Base-by-base conservation (phyloP, 2,113 vertebrate species). In the Microtus richardsoni region DNA sequence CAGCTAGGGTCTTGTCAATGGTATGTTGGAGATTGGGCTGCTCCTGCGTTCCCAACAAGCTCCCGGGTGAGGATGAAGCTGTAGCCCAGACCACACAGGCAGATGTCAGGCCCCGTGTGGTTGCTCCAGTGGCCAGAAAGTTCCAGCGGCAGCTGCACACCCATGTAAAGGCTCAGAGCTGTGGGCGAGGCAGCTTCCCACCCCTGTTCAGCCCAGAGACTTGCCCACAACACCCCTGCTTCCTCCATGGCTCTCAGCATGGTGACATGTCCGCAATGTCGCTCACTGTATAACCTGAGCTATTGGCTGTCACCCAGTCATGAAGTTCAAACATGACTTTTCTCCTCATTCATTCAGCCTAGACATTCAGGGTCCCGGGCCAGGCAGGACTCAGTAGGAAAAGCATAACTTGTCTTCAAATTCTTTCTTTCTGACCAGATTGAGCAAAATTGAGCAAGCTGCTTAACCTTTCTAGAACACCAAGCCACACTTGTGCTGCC, bases 321-420 rank as follows among this genome's bases (percentile, higher is more conserved):
- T 39, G 82, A 86, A 91, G 58, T 41, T 84, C 49, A 89, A 95
- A 73, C 62, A 41, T 1, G 41, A 77, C 66, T 91, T 91, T 88
- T 68, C 77, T 79, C 88, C 66, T n/a, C 64, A 89, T 79, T 93
- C 49, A 66, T 66, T 60, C 49, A 74, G 47, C 74, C 58, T 39
- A 14, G 22, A n/a, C 44, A 6, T 5, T 47, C 47, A 54, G 13
- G 44, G 39, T 62, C 58, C 39, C 66, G 60, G 39, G 39, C 54
- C 16, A 87, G 54, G 12, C 1, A 2, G 62, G 70, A 88, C 54
- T 41, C 19, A 1, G 6, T 21, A 1, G 66, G n/a, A 85, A 92
- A 92, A 83, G 9, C 44, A 58, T 58, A 70, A 83, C 16, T 54
- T 52, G 36, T n/a, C 26, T 77, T 91, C 80, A 52, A 83, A 86